Conservation (phyloP, 1,140 invertebrate species). For the Chrysopa pallens region DNA sequence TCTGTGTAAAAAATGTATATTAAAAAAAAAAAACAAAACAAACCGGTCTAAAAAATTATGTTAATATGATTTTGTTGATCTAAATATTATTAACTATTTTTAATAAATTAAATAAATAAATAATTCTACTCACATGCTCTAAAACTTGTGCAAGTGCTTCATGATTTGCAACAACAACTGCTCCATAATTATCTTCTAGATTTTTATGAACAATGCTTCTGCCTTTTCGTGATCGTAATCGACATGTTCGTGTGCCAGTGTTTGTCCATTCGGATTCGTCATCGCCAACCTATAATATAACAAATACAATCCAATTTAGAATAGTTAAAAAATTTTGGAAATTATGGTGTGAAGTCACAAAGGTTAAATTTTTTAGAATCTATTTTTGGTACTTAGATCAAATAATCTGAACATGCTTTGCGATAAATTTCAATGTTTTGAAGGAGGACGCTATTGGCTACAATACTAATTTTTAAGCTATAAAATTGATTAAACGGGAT, state of each 20-base stretch:
- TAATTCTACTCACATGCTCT: slow-evolving; percentile 43
- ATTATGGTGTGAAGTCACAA: background rate
- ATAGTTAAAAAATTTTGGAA: background rate
- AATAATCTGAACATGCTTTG: no score
- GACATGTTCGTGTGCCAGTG: slow-evolving; percentile 12
- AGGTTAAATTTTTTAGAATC: no score
- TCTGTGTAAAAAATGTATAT: no score
- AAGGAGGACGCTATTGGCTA: no score
- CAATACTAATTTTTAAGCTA: no score
- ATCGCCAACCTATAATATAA: background rate
- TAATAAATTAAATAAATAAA: background rate
- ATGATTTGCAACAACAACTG: slow-evolving; percentile 74
- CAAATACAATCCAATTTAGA: background rate
- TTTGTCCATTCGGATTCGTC: background rate
- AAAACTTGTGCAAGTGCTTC: slow-evolving; percentile 68
- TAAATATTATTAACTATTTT: no score
- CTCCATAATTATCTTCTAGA: slow-evolving; percentile 73
- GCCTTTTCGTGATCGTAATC: slow-evolving; percentile 52
- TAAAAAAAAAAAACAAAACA: no score
- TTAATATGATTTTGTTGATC: no score
- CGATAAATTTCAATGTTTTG: no score
- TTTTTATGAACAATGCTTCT: slow-evolving; percentile 62
- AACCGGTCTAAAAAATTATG: no score
- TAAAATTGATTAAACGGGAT: no score
- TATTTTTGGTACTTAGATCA: no score